Percentiles rank a stretch among this genome's conserved stretches.
Evolutionary conservation across 1,140 invertebrate species (phyloP).

Genomic region (Protaetia brevitarsis): DNA sequence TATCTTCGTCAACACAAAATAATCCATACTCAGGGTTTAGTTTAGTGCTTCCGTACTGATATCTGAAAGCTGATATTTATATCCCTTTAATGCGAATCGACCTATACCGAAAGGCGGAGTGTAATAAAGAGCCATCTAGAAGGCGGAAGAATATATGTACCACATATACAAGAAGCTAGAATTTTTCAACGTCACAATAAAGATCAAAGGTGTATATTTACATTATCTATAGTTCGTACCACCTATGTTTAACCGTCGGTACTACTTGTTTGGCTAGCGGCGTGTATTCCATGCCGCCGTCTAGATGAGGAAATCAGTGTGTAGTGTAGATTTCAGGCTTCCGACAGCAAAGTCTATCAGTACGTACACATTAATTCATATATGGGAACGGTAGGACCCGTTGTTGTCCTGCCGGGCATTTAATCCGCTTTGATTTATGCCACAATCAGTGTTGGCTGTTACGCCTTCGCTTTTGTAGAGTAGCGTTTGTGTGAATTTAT

Average conservation of each 20-base stretch:
- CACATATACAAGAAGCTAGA: neutral
- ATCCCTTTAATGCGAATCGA: neutral
- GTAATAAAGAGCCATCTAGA: neutral
- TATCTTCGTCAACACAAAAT: neutral
- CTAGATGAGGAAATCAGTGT: neutral
- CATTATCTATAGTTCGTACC: neutral
- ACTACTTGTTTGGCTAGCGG: neutral
- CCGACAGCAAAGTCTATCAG: neutral
- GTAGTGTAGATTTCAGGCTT: slow-evolving; percentile 3
- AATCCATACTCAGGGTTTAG: neutral
- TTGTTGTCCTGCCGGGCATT: neutral
- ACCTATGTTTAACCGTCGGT: neutral
- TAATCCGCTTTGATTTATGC: slow-evolving; percentile 9
- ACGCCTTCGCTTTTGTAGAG: slow-evolving; percentile 1
- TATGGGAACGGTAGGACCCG: neutral
- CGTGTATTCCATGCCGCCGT: neutral
- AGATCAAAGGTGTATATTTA: slow-evolving; percentile 16
- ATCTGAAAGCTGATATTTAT: neutral
- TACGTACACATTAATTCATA: neutral
- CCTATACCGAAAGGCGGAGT: neutral
- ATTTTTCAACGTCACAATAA: neutral
- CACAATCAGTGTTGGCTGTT: slow-evolving; percentile 1
- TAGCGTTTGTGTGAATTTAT: neutral
- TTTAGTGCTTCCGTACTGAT: neutral
- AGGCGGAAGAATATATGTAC: neutral